Percentiles rank a stretch among this genome's conserved stretches.
Evolutionary conservation across 2,888 invertebrate genomes (phyloP).

Genomic region (Sminthurinus aureus): DNA sequence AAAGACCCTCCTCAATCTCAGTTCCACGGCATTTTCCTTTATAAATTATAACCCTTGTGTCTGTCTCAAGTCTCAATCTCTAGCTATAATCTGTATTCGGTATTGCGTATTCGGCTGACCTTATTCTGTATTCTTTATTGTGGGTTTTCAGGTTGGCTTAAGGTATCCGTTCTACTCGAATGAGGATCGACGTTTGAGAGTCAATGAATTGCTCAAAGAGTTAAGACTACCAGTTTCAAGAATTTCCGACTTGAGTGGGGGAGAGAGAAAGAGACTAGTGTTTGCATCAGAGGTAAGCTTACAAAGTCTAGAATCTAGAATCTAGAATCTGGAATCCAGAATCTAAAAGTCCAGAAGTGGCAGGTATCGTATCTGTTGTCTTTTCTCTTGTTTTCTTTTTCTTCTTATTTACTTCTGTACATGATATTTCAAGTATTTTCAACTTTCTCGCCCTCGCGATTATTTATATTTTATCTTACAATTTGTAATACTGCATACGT

Average conservation of each 20-base stretch:
- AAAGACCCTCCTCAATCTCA: neutral
- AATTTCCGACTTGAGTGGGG: constrained; percentile 75
- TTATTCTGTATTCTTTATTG: too few species aligned
- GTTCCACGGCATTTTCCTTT: neutral
- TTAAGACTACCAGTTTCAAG: constrained; percentile 25
- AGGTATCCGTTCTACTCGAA: constrained; percentile 16
- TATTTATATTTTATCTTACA: too few species aligned
- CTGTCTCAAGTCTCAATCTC: neutral
- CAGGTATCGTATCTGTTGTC: neutral
- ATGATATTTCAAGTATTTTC: too few species aligned
- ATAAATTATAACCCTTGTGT: neutral
- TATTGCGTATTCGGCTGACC: constrained; percentile 1
- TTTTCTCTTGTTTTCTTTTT: neutral
- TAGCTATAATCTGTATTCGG: neutral
- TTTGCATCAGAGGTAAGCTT: constrained; percentile 87
- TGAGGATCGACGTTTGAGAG: constrained; percentile 14
- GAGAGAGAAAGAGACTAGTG: constrained; percentile 94
- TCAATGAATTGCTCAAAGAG: constrained; percentile 33
- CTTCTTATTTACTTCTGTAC: neutral
- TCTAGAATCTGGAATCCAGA: too few species aligned
- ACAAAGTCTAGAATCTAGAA: neutral
- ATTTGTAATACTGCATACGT: too few species aligned
- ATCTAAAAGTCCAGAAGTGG: too few species aligned
- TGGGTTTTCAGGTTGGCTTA: constrained; percentile 13
- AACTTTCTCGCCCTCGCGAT: too few species aligned